Conservation (phyloP, 2,888 invertebrate species). For the Euplexia lucipara region DNA sequence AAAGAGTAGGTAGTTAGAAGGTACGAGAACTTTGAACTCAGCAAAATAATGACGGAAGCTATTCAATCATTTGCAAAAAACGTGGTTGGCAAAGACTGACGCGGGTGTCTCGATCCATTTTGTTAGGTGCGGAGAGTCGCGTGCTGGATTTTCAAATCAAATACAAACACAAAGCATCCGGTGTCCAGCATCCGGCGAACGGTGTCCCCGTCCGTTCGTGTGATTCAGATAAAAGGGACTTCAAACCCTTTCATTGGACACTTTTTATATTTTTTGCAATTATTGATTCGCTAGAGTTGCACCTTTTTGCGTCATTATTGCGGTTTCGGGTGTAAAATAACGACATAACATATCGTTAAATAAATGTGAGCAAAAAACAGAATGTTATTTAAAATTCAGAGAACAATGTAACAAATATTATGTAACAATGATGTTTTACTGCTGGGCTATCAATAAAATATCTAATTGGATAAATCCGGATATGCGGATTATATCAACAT, state of each 20-base stretch:
- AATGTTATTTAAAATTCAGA: not conserved
- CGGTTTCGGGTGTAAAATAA: not conserved
- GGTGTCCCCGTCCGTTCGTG: not conserved
- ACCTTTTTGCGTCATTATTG: not conserved
- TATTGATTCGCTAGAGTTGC: not conserved
- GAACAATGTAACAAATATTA: not conserved
- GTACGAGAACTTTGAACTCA: not conserved
- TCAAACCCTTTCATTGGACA: slow-evolving; percentile 20
- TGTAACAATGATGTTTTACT: not conserved
- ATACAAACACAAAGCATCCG: slow-evolving; percentile 24
- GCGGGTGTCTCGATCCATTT: not conserved
- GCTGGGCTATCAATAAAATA: slow-evolving; percentile 17
- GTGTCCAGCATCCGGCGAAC: not conserved
- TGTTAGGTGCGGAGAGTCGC: not conserved
- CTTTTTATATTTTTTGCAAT: slow-evolving; percentile 2
- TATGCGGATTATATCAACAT: slow-evolving; percentile 12
- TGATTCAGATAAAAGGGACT: slow-evolving; percentile 8
- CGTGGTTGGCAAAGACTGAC: not conserved
- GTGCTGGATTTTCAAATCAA: slow-evolving; percentile 32
- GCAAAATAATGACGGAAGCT: not conserved
- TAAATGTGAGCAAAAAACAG: not conserved
- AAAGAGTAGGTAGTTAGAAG: too few relatives aligned
- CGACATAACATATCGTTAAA: not conserved
- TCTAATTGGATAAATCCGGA: not conserved
- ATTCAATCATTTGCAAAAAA: slow-evolving; percentile 7